Percentiles rank a stretch among this genome's conserved stretches.
Evolutionary conservation across 23 tunicate genomes (phyloP).

Genomic region (Clavelina lepadiformis): DNA sequence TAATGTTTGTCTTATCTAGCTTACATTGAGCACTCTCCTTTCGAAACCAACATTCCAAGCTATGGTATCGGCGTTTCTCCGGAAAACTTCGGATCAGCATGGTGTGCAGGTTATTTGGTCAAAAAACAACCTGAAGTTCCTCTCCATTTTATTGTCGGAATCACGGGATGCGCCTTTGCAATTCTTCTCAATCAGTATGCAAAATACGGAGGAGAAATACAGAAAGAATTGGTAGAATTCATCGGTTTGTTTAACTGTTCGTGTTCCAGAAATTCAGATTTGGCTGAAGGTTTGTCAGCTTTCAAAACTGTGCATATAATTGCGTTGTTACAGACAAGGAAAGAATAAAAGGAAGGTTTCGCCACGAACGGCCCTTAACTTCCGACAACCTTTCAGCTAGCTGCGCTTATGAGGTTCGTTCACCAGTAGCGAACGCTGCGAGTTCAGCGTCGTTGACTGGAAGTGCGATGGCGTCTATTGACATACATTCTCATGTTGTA

Average conservation of each 20-base stretch:
- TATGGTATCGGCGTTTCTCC: slow-evolving; percentile 40
- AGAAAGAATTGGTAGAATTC: background rate
- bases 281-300: too few species aligned
- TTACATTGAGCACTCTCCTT: slow-evolving; percentile 35
- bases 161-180: background rate
- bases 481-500: too few species aligned
- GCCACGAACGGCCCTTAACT: too few species aligned
- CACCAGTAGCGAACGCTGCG: too few species aligned
- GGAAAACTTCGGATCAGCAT: slow-evolving; percentile 23
- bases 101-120: slow-evolving; percentile 20
- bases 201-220: background rate
- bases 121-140: slow-evolving; percentile 30
- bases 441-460: too few species aligned
- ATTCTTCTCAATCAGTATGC: background rate
- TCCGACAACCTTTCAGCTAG: too few species aligned
- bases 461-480: too few species aligned
- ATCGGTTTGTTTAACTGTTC: slow-evolving; percentile 5
- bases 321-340: too few species aligned
- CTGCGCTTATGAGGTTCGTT: too few species aligned
- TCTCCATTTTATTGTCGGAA: slow-evolving; percentile 19
- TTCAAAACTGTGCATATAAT: too few species aligned
- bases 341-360: too few species aligned
- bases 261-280: too few species aligned
- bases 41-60: slow-evolving; percentile 33
- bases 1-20: slow-evolving; percentile 14